phyloP scores from a whole-genome alignment of 2,113 vertebrate species.

The Geococcyx californianus region DNA sequence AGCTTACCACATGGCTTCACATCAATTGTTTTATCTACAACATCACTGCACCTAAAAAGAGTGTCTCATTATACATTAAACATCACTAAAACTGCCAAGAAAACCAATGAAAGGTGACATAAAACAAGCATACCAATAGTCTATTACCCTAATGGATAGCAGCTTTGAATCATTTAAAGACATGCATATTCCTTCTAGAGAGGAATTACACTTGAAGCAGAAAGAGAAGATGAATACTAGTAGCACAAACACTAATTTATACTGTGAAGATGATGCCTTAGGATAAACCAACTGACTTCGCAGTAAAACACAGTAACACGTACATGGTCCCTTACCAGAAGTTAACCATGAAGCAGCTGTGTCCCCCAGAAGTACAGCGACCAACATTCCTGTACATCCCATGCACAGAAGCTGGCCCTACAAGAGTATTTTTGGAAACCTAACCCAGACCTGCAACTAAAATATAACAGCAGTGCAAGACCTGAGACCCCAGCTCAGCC shows the following conservation, averaged over 20 bases:
- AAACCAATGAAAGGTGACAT: background rate
- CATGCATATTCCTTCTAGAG: background rate
- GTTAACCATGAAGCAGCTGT: background rate
- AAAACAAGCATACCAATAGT: background rate
- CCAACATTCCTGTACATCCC: background rate
- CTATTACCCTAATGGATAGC: background rate
- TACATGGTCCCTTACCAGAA: background rate
- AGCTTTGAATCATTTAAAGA: background rate
- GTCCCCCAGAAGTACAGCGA: background rate
- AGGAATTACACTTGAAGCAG: background rate
- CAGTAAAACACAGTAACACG: background rate
- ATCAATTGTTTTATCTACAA: background rate
- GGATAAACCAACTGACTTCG: background rate
- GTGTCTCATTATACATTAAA: background rate
- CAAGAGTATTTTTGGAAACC: background rate
- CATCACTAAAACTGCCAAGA: background rate
- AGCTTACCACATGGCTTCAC: background rate
- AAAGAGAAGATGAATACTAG: background rate
- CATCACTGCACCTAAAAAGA: background rate
- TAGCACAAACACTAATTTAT: background rate
- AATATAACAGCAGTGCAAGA: background rate
- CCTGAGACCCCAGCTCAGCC: background rate
- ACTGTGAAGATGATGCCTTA: fast-evolving
- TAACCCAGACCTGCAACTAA: background rate
- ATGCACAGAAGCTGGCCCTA: background rate